These are phyloP conservation scores for Drosophila simulans DNA, from an alignment of 1,140 invertebrate genomes.

Conservation along the genomic window DNA sequence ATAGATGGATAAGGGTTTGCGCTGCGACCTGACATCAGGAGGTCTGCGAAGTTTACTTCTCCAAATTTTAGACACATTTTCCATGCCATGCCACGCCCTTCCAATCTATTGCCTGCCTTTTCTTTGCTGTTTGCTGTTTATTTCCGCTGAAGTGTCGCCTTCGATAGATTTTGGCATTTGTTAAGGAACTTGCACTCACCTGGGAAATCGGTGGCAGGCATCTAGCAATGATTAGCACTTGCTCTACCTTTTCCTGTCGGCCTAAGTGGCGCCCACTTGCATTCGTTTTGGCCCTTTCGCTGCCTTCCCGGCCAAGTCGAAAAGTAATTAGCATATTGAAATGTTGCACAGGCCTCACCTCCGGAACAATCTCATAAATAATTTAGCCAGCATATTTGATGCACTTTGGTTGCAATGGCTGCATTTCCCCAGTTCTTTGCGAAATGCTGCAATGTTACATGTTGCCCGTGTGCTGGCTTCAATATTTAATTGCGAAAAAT, in stretches of 20 bases:
- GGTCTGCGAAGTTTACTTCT: conserved; percentile 55
- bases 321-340: conserved; percentile 81
- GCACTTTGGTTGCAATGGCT: conserved; percentile 26
- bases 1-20: conserved; percentile 64
- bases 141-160: conserved; percentile 62
- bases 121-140: conserved; percentile 27
- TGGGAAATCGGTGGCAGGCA: conserved; percentile 71
- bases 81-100: not conserved
- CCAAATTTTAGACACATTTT: conserved; percentile 74
- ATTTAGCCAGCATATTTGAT: conserved; percentile 51
- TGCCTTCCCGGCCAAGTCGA: conserved; percentile 33
- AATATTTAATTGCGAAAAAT: conserved; percentile 74
- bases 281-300: conserved; percentile 30
- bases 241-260: not conserved
- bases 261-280: conserved; percentile 35
- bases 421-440: conserved; percentile 51
- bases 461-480: conserved; percentile 17
- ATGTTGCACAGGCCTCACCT: conserved; percentile 39
- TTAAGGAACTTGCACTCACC: conserved; percentile 66
- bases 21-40: conserved; percentile 34
- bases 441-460: conserved; percentile 14
- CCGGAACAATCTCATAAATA: conserved; percentile 47
- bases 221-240: conserved; percentile 60
- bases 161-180: conserved; percentile 79
- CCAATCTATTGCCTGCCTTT: conserved; percentile 1